Evolutionary conservation across 2,888 invertebrate species (phyloP).

Genomic region (Xestia ashworthii): DNA sequence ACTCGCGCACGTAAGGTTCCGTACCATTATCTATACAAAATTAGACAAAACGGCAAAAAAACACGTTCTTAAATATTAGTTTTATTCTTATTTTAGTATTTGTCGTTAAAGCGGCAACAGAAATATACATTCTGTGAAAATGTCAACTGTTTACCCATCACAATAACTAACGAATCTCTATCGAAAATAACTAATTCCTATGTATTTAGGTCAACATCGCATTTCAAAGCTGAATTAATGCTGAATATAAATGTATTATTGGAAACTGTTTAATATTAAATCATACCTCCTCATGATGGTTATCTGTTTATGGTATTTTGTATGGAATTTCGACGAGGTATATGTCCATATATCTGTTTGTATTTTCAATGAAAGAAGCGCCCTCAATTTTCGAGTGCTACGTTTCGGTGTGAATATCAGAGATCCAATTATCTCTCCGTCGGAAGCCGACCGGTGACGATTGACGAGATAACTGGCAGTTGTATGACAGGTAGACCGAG

Average conservation of each 20-base stretch:
- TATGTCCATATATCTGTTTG: not conserved
- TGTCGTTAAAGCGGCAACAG: too few relatives aligned
- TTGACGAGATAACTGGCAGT: conserved; percentile 41
- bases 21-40: too few relatives aligned
- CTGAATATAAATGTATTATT: conserved; percentile 1
- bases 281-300: not conserved
- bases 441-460: conserved; percentile 20
- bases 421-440: conserved; percentile 41
- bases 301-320: too few relatives aligned
- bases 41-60: too few relatives aligned
- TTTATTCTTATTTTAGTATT: too few relatives aligned
- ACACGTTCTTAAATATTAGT: too few relatives aligned
- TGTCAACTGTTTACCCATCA: too few relatives aligned
- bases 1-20: too few relatives aligned
- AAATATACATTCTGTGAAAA: too few relatives aligned
- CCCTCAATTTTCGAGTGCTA: not conserved
- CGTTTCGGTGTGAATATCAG: conserved; percentile 25
- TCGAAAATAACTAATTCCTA: too few relatives aligned
- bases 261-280: not conserved
- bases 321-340: not conserved
- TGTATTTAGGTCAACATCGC: not conserved
- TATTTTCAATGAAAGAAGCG: not conserved
- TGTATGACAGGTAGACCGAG: conserved; percentile 14
- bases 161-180: too few relatives aligned
- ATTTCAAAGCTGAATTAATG: conserved; percentile 19